Conservation (phyloP, 2,888 invertebrate genomes). For the Onthophagus sagittarius region DNA sequence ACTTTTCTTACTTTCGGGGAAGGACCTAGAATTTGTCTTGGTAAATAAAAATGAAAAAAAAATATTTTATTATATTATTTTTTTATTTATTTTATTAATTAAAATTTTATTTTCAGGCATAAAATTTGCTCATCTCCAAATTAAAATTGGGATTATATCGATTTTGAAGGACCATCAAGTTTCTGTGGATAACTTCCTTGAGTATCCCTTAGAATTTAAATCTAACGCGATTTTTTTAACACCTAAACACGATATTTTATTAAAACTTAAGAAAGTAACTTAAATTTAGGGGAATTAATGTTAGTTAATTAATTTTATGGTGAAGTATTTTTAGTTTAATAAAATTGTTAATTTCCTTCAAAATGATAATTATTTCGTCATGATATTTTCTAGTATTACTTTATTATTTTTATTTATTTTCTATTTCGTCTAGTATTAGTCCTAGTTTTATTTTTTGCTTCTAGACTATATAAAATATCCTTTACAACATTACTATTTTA, state of each 20-base stretch:
- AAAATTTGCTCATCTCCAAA: not conserved
- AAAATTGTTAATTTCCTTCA: too few relatives aligned
- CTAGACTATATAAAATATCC: too few relatives aligned
- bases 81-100: too few relatives aligned
- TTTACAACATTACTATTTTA: too few relatives aligned
- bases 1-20: not conserved
- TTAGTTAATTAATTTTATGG: not conserved
- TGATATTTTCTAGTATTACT: too few relatives aligned
- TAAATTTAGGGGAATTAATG: not conserved
- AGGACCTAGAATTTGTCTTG: not conserved
- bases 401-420: too few relatives aligned
- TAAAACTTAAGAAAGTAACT: not conserved
- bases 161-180: not conserved
- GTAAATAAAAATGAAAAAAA: not conserved
- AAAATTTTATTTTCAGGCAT: not conserved
- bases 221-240: not conserved
- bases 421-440: too few relatives aligned
- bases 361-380: too few relatives aligned
- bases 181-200: not conserved
- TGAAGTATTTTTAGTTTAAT: not conserved
- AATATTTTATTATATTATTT: not conserved
- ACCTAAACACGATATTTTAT: not conserved
- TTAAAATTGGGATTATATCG: not conserved
- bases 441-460: too few relatives aligned
- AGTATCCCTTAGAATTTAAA: not conserved